Evolutionary conservation across 2,113 vertebrate genomes (phyloP), one percentile per base, ranked within the genome.

Genomic region (Entelurus aequoreus): DNA sequence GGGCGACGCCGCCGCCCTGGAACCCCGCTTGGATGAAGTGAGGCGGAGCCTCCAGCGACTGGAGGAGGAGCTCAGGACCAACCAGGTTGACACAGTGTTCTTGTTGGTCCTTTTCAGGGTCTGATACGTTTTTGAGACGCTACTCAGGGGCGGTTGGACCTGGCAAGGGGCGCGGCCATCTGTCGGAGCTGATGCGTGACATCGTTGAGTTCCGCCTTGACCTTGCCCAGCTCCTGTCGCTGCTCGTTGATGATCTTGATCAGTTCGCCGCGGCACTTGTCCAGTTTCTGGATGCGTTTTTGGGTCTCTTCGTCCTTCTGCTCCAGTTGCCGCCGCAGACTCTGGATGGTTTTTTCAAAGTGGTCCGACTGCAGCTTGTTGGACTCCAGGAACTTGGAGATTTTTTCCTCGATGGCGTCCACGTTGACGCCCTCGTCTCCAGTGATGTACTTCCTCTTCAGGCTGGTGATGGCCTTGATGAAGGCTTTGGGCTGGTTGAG

Each of bases 1-100:
- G 94, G 96, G 97, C 5, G 94, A 98, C 1, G 89, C 92, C 0
- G 78, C 78, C 6, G 96, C 94, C 0, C 73, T 99, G 85, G 94
- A 96, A 50, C 93, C 93, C 44, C 94, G 93, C 16, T 66, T 98
- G 51, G 86, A 92, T 1, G 97, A 99, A 72, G 92, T 95, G 6
- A 90, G 81, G 21, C 93, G 94, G 53, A 95, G 90, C 74, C 89
- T 96, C 1, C 94, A 96, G 7, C 93, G 92, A 59, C 75, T 98
- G 57, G 89, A 94, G 15, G 69, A 92, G 0, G 97, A 99, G 69
- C 86, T 86, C 5, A 92, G 93, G 78, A 95, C 92, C 65, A 94
- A 95, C 66, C 94, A 97, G 93, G 50, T 60, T 5, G 14, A 21
- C 38, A 42, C 40, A 19, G 2, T 19, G 40, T 42, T 42, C 38